A percentile compares a stretch with the other conserved stretches of the same genome.
phyloP scores from a whole-genome alignment of 2,113 vertebrate genomes.

The Oryzias javanicus region DNA sequence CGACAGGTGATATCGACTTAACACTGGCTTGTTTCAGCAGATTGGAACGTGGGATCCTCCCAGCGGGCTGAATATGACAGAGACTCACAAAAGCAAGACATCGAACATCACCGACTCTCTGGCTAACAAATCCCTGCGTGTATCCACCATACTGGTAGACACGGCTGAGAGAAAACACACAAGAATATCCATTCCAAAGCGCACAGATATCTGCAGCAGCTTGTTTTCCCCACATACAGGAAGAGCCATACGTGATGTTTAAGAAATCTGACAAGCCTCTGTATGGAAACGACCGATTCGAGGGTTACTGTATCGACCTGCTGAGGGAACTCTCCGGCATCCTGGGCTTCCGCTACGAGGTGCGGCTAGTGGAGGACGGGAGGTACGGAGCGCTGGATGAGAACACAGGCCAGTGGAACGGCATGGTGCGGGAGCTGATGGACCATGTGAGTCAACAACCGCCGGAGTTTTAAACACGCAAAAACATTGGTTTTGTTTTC shows the following conservation, averaged over 20 bases:
- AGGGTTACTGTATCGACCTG: slow-evolving; percentile 96
- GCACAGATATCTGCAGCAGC: neutral
- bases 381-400: slow-evolving; percentile 94
- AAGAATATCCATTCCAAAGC: slow-evolving; percentile 9
- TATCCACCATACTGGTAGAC: slow-evolving; percentile 95
- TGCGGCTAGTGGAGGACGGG: slow-evolving; percentile 93
- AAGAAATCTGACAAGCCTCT: slow-evolving; percentile 98
- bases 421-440: slow-evolving; percentile 96
- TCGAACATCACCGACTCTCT: slow-evolving; percentile 94
- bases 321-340: slow-evolving; percentile 91
- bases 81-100: slow-evolving; percentile 92
- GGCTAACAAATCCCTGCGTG: slow-evolving; percentile 92
- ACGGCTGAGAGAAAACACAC: slow-evolving; percentile 17
- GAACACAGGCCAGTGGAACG: slow-evolving; percentile 91
- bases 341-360: slow-evolving; percentile 94
- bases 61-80: slow-evolving; percentile 95
- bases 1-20: slow-evolving; percentile 23
- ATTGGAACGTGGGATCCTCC: slow-evolving; percentile 97
- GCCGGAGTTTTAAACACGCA: slow-evolving; percentile 4
- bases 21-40: slow-evolving; percentile 73
- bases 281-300: slow-evolving; percentile 95
- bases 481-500: slow-evolving; percentile 2
- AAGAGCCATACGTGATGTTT: slow-evolving; percentile 97
- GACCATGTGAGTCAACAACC: slow-evolving; percentile 87
- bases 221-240: slow-evolving; percentile 72